Base-by-base conservation (phyloP, 2,113 vertebrate species). In the Micronycteris hirsuta region DNA sequence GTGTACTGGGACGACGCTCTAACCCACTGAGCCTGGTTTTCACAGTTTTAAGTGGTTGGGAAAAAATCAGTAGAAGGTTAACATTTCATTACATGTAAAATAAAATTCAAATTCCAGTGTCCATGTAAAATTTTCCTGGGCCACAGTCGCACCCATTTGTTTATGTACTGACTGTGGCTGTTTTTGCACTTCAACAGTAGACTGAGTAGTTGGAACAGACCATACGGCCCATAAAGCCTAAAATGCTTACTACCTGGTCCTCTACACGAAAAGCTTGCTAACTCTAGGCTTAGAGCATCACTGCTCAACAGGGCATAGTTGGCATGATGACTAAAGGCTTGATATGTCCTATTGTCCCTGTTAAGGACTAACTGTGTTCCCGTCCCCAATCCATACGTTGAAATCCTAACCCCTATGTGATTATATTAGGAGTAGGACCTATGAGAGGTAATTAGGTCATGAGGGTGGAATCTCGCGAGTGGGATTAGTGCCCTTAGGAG, bases 81-180 rank as follows among this genome's bases (percentile, higher is more conserved):
- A 94, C 31, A 56, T 80, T 74, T 73, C 24, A 41, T 70, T 76
- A 45, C 0, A 14, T 20, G 12, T 84, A 74, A 86, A 89, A 89
- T 1, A 3, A 92, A 89, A 74, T 90, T 95, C 31, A 95, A 92
- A 97, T 93, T 86, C 81, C 36, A 87, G 8, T 31, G 8, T 87
- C 47, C 19, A 33, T 87, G 56, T 36, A 84, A 67, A 93, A 56
- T 94, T 16, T 74, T 28, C 43, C 1, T 22, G 28, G 52, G 0
- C 0, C 22, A 41, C 7, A 93, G 70, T 6, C 61, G 61, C 2
- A 2, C 15, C 8, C 15, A 38, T 49, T 36, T 86, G 47, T 28
- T 70, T 70, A 52, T 3, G 2, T 5, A 31, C 31, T 38, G 31
- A 33, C 45, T 73, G 0, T 63, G 19, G 58, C 15, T 65, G 74